phyloP scores from a whole-genome alignment of 1,140 invertebrate species.

The Hyles euphorbiae region DNA sequence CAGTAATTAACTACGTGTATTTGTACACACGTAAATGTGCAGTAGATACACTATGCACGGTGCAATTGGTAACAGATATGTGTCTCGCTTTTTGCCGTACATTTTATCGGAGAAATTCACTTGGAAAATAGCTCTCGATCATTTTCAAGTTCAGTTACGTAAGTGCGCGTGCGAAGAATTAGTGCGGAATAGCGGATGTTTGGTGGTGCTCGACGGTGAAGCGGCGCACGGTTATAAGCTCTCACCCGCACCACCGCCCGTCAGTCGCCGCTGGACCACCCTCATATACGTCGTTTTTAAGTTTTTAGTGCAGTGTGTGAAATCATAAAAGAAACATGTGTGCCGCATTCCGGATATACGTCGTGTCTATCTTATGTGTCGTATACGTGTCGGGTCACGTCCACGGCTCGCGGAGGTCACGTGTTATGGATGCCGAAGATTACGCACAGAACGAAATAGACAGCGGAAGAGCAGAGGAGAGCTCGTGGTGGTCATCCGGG shows the following conservation, averaged over 20 bases:
- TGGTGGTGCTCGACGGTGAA: constrained; percentile 61
- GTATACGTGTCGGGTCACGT: constrained; percentile 55
- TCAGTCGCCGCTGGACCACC: constrained; percentile 67
- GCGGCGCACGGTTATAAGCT: constrained; percentile 71
- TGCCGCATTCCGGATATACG: constrained; percentile 61
- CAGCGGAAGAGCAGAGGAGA: constrained; percentile 69
- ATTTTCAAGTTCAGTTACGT: constrained; percentile 76
- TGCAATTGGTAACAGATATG: constrained; percentile 48
- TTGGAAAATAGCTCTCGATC: constrained; percentile 74
- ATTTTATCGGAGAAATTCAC: constrained; percentile 75
- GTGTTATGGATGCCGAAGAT: constrained; percentile 60
- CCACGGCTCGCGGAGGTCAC: constrained; percentile 59
- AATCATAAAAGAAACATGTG: constrained; percentile 59
- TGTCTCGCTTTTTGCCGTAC: constrained; percentile 67
- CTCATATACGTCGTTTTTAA: constrained; percentile 56
- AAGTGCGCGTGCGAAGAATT: constrained; percentile 74
- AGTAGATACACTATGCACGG: constrained; percentile 26
- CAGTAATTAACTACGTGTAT: no score
- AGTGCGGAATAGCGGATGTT: constrained; percentile 76
- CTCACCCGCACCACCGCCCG: constrained; percentile 50
- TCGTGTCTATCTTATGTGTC: constrained; percentile 59
- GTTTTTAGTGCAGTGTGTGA: constrained; percentile 53
- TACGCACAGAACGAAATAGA: constrained; percentile 65
- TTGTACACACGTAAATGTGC: constrained; percentile 30
- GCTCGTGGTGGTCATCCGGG: constrained; percentile 69